phyloP scores from a whole-genome alignment of 2,797 vertebrate species.

The Astyanax mexicanus region DNA sequence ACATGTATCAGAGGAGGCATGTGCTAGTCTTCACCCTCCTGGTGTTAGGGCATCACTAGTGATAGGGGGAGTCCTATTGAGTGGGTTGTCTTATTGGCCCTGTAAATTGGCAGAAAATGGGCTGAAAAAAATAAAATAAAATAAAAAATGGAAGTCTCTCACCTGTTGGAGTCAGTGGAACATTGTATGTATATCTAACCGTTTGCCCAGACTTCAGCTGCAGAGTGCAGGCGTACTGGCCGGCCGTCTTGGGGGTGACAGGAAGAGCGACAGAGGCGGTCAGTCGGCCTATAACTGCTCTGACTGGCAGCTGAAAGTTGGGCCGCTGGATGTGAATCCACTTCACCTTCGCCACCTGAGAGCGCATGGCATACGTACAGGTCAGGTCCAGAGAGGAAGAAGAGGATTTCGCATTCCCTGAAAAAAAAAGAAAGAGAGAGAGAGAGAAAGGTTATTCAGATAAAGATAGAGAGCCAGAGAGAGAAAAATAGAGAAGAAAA shows the following conservation, averaged over 20 bases:
- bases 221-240: conserved; percentile 78
- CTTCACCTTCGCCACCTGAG: conserved; percentile 57
- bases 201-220: conserved; percentile 68
- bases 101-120: too few species aligned
- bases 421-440: background rate
- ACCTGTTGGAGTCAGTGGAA: conserved; percentile 61
- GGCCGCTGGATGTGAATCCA: conserved; percentile 71
- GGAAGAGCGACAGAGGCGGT: conserved; percentile 64
- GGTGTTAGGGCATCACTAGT: too few species aligned
- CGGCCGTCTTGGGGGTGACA: conserved; percentile 65
- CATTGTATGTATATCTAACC: conserved; percentile 52
- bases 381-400: conserved; percentile 58
- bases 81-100: too few species aligned
- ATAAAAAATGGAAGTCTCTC: conserved; percentile 1
- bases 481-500: too few species aligned
- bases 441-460: too few species aligned
- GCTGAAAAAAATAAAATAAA: too few species aligned
- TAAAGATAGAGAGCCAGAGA: background rate
- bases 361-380: conserved; percentile 67
- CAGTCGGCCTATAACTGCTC: conserved; percentile 58
- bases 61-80: too few species aligned
- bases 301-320: conserved; percentile 19
- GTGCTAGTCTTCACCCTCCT: too few species aligned
- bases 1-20: too few species aligned
- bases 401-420: conserved; percentile 56